Conservation (phyloP, 1,140 invertebrate species). For the Drosophila sturtevanti region DNA sequence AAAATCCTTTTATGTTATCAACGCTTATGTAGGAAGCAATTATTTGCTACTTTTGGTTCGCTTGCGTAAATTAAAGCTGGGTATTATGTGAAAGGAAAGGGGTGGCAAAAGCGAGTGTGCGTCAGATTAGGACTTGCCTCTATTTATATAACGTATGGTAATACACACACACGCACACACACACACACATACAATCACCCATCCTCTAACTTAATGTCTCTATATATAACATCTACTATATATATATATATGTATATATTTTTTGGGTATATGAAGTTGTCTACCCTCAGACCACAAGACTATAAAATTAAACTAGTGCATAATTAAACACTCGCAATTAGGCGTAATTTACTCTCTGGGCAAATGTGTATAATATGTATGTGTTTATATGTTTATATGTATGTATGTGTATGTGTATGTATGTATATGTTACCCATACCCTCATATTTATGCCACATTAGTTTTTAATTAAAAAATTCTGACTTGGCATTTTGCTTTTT, state of each 20-base stretch:
- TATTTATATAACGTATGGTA: constrained; percentile 47
- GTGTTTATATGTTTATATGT: no score
- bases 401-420: constrained; percentile 12
- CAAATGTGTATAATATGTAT: not conserved
- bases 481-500: constrained; percentile 47
- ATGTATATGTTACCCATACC: constrained; percentile 8
- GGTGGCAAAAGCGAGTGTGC: not conserved
- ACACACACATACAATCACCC: not conserved
- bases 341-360: constrained; percentile 80
- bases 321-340: constrained; percentile 83
- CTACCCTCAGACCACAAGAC: constrained; percentile 63
- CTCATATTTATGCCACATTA: constrained; percentile 80
- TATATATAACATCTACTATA: constrained; percentile 34
- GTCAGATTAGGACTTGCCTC: constrained; percentile 34
- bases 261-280: constrained; percentile 27
- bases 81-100: constrained; percentile 50
- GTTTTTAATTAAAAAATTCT: constrained; percentile 82
- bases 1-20: constrained; percentile 75
- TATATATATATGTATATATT: constrained; percentile 35
- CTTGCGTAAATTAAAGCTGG: constrained; percentile 74
- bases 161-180: constrained; percentile 35
- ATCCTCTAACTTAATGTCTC: constrained; percentile 46
- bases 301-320: constrained; percentile 82
- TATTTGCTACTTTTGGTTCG: constrained; percentile 75
- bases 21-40: constrained; percentile 62